phyloP scores from a whole-genome alignment of 2,797 vertebrate species.

The Tadarida brasiliensis region DNA sequence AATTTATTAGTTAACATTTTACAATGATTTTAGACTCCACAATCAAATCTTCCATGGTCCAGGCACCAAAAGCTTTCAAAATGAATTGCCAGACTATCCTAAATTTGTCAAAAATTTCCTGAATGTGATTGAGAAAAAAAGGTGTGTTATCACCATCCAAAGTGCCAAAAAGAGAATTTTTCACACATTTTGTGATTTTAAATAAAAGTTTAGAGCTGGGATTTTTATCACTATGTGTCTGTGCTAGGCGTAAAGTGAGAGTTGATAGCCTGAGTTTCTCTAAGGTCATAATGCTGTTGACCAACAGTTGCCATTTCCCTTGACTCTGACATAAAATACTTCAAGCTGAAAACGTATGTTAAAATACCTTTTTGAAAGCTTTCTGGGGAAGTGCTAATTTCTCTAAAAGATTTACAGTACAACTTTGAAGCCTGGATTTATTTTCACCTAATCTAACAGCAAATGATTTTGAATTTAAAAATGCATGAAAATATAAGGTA shows the following conservation, averaged over 20 bases:
- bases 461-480: slow-evolving; percentile 26
- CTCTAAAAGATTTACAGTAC: background rate
- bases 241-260: background rate
- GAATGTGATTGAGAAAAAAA: background rate
- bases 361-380: background rate
- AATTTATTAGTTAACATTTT: background rate
- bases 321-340: background rate
- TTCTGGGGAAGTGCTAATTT: background rate
- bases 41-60: background rate
- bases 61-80: background rate
- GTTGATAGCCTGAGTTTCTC: background rate
- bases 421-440: background rate
- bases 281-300: background rate
- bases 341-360: background rate
- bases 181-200: background rate
- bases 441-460: background rate
- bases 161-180: slow-evolving; percentile 34
- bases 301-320: background rate
- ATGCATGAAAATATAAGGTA: background rate
- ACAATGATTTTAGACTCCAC: background rate
- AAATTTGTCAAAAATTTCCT: slow-evolving; percentile 22
- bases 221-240: background rate
- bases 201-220: background rate
- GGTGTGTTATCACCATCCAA: background rate
- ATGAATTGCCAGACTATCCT: background rate